These are phyloP conservation scores for Tineola bisselliella DNA, from an alignment of 2,888 invertebrate genomes.

Conservation along the genomic window DNA sequence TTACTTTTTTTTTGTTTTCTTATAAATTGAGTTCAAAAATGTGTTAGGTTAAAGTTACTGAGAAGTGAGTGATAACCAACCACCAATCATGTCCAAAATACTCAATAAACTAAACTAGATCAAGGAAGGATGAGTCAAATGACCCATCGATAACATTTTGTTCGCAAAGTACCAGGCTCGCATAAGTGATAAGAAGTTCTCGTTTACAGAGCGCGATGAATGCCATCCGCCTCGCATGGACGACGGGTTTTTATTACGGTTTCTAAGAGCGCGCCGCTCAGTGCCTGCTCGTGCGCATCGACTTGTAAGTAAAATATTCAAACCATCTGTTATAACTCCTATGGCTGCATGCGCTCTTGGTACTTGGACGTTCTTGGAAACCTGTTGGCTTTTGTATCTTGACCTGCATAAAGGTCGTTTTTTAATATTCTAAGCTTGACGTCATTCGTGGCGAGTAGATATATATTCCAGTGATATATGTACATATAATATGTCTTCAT, in stretches of 20 bases:
- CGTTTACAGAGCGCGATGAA: slow-evolving; percentile 72
- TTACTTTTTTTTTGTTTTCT: too few species aligned
- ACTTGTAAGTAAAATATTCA: slow-evolving; percentile 59
- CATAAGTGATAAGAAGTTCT: slow-evolving; percentile 14
- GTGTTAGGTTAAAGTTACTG: too few species aligned
- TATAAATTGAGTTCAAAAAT: too few species aligned
- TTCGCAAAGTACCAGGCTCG: slow-evolving; percentile 15
- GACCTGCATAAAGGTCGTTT: neutral
- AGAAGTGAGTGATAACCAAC: too few species aligned
- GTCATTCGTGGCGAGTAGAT: too few species aligned
- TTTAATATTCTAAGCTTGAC: too few species aligned
- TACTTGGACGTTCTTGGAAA: neutral
- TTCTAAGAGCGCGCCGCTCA: slow-evolving; percentile 76
- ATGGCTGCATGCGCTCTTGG: neutral
- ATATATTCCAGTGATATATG: too few species aligned
- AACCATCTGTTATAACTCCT: neutral
- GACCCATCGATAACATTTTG: slow-evolving; percentile 1
- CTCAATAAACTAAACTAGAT: too few species aligned
- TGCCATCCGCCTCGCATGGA: slow-evolving; percentile 76
- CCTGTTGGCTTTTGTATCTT: neutral
- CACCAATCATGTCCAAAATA: too few species aligned
- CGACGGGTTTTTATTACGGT: slow-evolving; percentile 75
- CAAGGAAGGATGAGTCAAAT: neutral
- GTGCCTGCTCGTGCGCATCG: slow-evolving; percentile 75
- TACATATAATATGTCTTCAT: too few species aligned